Base-by-base conservation (phyloP, 2,113 vertebrate genomes). In the Ailurus styani region DNA sequence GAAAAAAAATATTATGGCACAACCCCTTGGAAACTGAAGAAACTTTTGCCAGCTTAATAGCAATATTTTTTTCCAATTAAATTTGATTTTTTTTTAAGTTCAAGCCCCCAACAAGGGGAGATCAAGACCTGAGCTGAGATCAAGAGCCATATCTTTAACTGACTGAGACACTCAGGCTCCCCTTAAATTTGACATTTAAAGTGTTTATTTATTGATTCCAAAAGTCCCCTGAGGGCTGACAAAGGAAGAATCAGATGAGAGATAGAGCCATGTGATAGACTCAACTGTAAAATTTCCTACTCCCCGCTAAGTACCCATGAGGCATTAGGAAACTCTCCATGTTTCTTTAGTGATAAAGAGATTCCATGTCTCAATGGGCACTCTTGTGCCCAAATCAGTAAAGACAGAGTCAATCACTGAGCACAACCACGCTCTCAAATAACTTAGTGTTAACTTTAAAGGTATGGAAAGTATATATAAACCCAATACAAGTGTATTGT, bases 321-420 rank as follows among this genome's bases (percentile, higher is more conserved):
- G 23, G 57, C 54, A 66, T 54, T 54, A 68, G 68, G 77, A 79
- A 72, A 78, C 42, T 21, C 25, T 68, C 64, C 42, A 3, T 29
- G 8, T 87, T 47, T 25, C 40, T 55, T 90, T 88, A 87, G 45
- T 23, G 7, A 17, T 55, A 62, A 37, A 60, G 79, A 72, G 47
- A 57, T 3, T 84, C 47, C 15, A 6, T 42, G n/a, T 52, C 18
- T 52, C 84, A 20, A 1, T 57, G 37, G 34, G 40, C 42, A 64
- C 3, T 25, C 12, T 79, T 70, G 23, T 78, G 62, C 34, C 23
- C 37, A 82, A 85, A 87, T 87, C 85, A 93, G 79, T 87, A 77
- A 47, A 84, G 82, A 14, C 60, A 45, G 95, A 95, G 70, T 73
- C 77, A 79, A 57, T 77, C 42, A 84, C 17, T 81, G 60, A 84